A percentile compares a stretch with the other conserved stretches of the same genome.
These are phyloP conservation scores for Drosophila yooni DNA, from an alignment of 2,888 invertebrate species.

Conservation along the genomic window DNA sequence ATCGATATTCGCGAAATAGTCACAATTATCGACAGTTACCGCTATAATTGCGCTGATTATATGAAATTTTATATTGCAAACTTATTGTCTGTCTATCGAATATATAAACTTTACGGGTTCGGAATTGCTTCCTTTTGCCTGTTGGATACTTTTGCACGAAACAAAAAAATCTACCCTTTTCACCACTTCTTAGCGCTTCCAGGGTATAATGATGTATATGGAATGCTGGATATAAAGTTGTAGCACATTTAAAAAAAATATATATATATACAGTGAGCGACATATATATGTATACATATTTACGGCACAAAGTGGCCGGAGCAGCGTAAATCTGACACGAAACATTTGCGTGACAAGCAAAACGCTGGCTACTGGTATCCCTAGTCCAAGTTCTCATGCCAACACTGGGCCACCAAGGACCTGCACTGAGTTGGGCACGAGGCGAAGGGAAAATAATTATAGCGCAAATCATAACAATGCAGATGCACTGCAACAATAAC, in stretches of 20 bases:
- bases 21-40: no score
- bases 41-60: neutral
- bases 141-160: neutral
- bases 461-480: conserved; percentile 57
- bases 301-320: conserved; percentile 62
- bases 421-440: conserved; percentile 5
- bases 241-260: conserved; percentile 26
- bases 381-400: conserved; percentile 15
- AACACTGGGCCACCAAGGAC: conserved; percentile 15
- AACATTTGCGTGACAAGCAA: conserved; percentile 75
- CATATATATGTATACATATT: conserved; percentile 32
- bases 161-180: neutral
- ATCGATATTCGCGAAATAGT: neutral
- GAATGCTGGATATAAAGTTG: conserved; percentile 6
- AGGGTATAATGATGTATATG: conserved; percentile 3
- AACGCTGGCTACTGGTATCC: conserved; percentile 49
- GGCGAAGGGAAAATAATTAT: conserved; percentile 61
- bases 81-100: neutral
- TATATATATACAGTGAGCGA: conserved; percentile 7
- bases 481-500: conserved; percentile 17
- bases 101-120: neutral
- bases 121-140: neutral
- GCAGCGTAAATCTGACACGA: conserved; percentile 73
- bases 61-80: neutral
- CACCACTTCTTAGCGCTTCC: neutral